Conservation (phyloP, 2,113 vertebrate genomes). For the Chamaea fasciata region DNA sequence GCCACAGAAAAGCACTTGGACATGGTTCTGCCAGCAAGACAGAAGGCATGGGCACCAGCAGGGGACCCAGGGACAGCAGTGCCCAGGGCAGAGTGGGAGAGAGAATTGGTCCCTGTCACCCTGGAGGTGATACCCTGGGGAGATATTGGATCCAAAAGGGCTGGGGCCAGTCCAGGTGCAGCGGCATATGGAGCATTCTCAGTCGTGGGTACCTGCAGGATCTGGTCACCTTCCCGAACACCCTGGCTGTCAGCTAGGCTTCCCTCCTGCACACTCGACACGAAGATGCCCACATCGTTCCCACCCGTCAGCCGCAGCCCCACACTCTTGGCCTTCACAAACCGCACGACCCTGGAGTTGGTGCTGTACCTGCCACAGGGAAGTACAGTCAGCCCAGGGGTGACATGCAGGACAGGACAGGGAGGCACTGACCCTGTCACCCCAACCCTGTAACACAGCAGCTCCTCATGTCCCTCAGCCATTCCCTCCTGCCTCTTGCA, state of each 20-base stretch:
- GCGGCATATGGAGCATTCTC: neutral
- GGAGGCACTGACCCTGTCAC: neutral
- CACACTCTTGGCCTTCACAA: conserved; percentile 82
- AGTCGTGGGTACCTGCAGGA: conserved; percentile 79
- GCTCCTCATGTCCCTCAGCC: neutral
- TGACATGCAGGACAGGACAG: neutral
- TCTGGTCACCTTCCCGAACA: conserved; percentile 89
- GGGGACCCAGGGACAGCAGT: neutral
- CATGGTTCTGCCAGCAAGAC: accelerated
- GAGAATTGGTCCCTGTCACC: neutral
- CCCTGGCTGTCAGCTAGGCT: conserved; percentile 84
- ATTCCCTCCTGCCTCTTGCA: neutral
- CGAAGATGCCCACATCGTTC: conserved; percentile 93
- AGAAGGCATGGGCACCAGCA: neutral
- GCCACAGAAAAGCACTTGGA: neutral
- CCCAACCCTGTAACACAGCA: accelerated
- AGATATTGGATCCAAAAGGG: neutral
- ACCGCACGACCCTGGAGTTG: conserved; percentile 69
- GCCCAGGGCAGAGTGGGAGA: neutral
- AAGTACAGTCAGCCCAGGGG: accelerated
- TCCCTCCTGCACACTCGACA: conserved; percentile 86
- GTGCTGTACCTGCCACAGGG: conserved; percentile 78
- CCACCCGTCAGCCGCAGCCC: conserved; percentile 89
- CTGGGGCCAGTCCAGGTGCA: neutral
- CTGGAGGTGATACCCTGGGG: neutral